Evolutionary conservation across 2,888 invertebrate species (phyloP).

Genomic region (Rhamnusium bicolor): DNA sequence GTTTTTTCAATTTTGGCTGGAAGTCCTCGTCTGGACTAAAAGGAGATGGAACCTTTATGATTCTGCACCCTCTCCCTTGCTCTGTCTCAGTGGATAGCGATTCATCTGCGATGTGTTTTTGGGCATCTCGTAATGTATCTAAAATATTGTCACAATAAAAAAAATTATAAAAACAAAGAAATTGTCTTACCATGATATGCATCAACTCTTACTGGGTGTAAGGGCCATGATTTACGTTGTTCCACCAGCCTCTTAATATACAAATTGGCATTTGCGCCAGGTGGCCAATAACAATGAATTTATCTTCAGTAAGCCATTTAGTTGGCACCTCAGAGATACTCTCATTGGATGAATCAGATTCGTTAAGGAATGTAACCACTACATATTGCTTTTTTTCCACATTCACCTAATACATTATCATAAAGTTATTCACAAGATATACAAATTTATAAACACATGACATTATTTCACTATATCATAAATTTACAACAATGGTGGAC

Average conservation of each 20-base stretch:
- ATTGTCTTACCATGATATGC: neutral
- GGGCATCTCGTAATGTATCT: constrained; percentile 1
- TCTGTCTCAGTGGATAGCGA: neutral
- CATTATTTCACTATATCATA: no score
- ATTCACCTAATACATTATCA: neutral
- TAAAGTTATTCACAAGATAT: neutral
- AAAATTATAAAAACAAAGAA: neutral
- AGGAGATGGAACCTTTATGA: neutral
- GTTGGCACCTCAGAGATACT: constrained; percentile 18
- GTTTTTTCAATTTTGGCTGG: neutral
- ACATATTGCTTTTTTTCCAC: constrained; percentile 9
- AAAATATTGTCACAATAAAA: constrained; percentile 1
- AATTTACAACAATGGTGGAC: neutral
- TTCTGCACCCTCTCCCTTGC: neutral
- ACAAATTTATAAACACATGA: neutral
- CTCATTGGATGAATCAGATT: neutral
- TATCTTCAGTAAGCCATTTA: constrained; percentile 19
- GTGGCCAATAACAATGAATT: constrained; percentile 17
- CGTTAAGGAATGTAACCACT: neutral
- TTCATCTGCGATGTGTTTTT: neutral
- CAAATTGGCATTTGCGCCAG: neutral
- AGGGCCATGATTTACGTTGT: neutral
- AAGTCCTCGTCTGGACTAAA: constrained; percentile 3
- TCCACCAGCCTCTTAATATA: neutral
- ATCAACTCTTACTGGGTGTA: constrained; percentile 5